Evolutionary conservation across 2,113 vertebrate genomes (phyloP), one percentile per base, ranked within the genome.

Genomic region (Sinocyclocheilus rhinocerous): DNA sequence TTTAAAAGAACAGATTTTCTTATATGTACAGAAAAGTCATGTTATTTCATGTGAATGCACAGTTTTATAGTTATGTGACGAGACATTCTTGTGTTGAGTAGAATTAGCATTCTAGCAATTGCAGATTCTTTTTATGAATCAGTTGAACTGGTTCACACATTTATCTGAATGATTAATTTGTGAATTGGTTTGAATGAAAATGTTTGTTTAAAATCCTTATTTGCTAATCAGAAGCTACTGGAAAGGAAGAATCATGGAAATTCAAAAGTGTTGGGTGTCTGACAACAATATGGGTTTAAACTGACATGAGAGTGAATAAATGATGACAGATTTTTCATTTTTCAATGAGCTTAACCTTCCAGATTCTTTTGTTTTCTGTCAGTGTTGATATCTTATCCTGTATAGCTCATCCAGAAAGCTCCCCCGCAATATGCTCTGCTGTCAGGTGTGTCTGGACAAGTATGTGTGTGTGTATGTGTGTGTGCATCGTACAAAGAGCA

Each of bases 401-500:
- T 33, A 57, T 4, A 59, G 57, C 57, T 59, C 57, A 10, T 59
- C 20, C 57, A 59, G 57, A 59, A 57, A 20, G 26, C 50, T 13
- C 48, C 22, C 48, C 26, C 18, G 4, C 76, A 55, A 29, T 36
- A 29, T 20, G 5, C 33, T 79, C 20, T 61, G 20, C 29, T 39
- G 36, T 80, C 76, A 77, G 50, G 57, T 80, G 78, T 81, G 45
- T 70, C 69, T 75, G 65, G 18, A 45, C 39, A n/a, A 42, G 39
- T 75, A 39, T 75, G 72, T 75, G 36, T 87, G 81, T 45, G 42
- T 76, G 73, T 50, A 55, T 76, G 72, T 76, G 73, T 50, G 20
- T 87, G 81, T 48, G 15, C 1, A 11, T 65, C 24, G 65, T 52
- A 82, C 72, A 75, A 29, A 33, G 33, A 75, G 65, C 42, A 75